These are phyloP conservation scores for Nyctalus aviator DNA, from an alignment of 2,797 vertebrate genomes.

Conservation along the genomic window DNA sequence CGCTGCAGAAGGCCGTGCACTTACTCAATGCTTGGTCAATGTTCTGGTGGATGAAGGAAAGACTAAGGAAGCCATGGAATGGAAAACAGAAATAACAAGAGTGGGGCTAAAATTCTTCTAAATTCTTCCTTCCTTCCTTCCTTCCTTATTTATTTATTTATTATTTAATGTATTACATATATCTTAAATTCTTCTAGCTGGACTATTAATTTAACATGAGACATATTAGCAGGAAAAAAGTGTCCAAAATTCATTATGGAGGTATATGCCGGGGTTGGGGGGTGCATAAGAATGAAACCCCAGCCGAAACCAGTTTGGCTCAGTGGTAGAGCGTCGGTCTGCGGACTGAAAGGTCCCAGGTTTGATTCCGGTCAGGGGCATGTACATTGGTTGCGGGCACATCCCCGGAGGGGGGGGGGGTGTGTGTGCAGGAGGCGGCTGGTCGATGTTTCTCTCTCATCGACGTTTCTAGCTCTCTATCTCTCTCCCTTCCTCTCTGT, in stretches of 20 bases:
- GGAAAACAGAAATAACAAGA: not conserved
- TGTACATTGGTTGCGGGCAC: too few relatives aligned
- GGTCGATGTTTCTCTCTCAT: too few relatives aligned
- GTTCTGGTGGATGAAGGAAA: conserved; percentile 13
- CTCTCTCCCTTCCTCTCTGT: too few relatives aligned
- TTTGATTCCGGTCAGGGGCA: too few relatives aligned
- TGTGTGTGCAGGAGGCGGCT: too few relatives aligned
- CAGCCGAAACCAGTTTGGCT: not conserved
- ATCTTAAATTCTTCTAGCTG: not conserved
- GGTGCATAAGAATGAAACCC: not conserved
- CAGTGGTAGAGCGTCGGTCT: too few relatives aligned
- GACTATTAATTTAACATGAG: not conserved
- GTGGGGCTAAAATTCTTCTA: not conserved
- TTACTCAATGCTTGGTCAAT: not conserved
- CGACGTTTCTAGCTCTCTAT: too few relatives aligned
- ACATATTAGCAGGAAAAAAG: not conserved
- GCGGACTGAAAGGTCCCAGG: too few relatives aligned
- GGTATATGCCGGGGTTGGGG: not conserved
- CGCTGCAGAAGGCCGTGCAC: not conserved
- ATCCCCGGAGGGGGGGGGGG: too few relatives aligned
- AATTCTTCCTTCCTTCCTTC: not conserved
- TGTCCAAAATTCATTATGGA: not conserved
- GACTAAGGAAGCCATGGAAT: not conserved
- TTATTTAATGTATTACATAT: too few relatives aligned
- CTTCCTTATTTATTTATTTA: too few relatives aligned